Conservation (phyloP, 2,797 vertebrate genomes). For the Xiphorhynchus erythropygius region DNA sequence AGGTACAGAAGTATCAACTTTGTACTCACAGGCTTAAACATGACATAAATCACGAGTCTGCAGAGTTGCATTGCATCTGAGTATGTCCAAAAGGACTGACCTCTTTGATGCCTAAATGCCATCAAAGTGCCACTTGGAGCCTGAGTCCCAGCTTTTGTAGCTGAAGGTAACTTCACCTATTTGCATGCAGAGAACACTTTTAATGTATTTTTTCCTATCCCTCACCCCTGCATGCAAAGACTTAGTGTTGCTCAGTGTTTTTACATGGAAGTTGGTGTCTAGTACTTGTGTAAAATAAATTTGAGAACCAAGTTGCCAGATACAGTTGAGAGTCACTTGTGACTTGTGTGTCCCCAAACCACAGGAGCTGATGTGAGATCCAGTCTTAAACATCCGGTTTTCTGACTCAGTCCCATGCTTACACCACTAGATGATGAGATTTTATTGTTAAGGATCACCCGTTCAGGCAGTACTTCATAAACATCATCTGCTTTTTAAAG, state of each 20-base stretch:
- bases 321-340: background rate
- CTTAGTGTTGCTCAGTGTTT: background rate
- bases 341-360: background rate
- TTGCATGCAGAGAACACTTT: background rate
- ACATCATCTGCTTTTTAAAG: background rate
- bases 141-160: background rate
- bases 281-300: background rate
- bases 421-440: background rate
- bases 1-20: background rate
- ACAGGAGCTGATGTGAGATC: background rate
- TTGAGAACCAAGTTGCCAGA: background rate
- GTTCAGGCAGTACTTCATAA: background rate
- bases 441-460: background rate
- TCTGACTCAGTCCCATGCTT: constrained; percentile 8
- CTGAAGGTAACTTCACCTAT: background rate
- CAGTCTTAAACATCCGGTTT: background rate
- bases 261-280: background rate
- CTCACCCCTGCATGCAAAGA: fast-evolving
- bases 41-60: background rate
- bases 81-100: background rate
- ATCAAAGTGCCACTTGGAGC: background rate
- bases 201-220: background rate
- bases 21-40: background rate
- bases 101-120: background rate
- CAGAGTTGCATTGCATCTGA: background rate